Evolutionary conservation across 1,140 invertebrate species (phyloP).

Genomic region (Plectrocnemia conspersa): DNA sequence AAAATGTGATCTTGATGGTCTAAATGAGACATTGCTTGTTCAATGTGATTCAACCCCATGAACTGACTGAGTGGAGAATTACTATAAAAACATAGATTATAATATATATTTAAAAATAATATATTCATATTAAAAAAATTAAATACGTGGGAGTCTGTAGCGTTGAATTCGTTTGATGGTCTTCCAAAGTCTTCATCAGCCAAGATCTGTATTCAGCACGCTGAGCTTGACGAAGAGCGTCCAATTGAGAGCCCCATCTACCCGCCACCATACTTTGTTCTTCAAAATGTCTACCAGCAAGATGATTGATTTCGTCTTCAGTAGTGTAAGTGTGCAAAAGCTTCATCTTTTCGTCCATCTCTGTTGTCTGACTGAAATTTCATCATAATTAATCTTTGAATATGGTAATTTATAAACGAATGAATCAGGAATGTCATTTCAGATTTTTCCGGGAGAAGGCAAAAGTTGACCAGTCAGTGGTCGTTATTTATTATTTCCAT

Average conservation of each 20-base stretch:
- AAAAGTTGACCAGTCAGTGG: too few species aligned
- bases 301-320: constrained; percentile 71
- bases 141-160: constrained; percentile 53
- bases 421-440: too few species aligned
- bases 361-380: constrained; percentile 64
- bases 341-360: constrained; percentile 71
- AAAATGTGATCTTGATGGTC: constrained; percentile 39
- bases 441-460: too few species aligned
- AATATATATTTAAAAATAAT: neutral
- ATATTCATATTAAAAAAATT: constrained; percentile 1
- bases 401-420: constrained; percentile 12
- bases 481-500: too few species aligned
- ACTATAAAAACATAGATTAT: constrained; percentile 24
- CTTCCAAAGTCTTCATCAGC: constrained; percentile 69
- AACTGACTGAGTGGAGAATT: constrained; percentile 32
- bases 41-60: neutral
- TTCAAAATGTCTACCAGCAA: constrained; percentile 73
- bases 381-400: constrained; percentile 9
- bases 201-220: constrained; percentile 70
- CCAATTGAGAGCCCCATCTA: constrained; percentile 70
- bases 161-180: constrained; percentile 57
- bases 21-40: neutral
- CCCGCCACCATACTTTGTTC: constrained; percentile 70
- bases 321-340: constrained; percentile 59
- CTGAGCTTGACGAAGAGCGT: constrained; percentile 68